Conservation (phyloP, 2,888 invertebrate species). For the Periphyllus acericola region DNA sequence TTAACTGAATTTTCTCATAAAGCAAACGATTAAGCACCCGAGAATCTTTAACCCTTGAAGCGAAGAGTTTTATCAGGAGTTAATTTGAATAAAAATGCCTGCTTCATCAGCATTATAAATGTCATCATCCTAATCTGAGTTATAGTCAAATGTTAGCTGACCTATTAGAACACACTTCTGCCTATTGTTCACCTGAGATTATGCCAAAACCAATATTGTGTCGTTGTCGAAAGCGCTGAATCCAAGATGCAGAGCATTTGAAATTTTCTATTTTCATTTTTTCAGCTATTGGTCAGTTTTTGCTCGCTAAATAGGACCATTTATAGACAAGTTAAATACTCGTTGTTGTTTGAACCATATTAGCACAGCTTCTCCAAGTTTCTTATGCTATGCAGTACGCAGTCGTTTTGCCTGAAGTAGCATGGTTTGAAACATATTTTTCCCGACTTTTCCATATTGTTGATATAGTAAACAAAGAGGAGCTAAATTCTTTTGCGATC, state of each 20-base stretch:
- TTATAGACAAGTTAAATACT: conserved; percentile 57
- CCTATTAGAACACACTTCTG: conserved; percentile 9
- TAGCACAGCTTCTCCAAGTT: conserved; percentile 9
- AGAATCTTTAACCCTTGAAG: conserved; percentile 36
- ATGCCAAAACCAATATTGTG: conserved; percentile 13
- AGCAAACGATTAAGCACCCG: not conserved
- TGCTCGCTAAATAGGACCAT: conserved; percentile 62
- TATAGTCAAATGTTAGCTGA: not conserved
- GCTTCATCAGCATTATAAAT: conserved; percentile 66
- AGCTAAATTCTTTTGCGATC: not conserved
- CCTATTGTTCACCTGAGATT: conserved; percentile 7
- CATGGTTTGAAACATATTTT: not conserved
- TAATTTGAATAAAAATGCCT: conserved; percentile 64
- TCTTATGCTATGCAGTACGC: conserved; percentile 31
- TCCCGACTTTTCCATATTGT: not conserved
- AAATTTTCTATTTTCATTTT: conserved; percentile 4
- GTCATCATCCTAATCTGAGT: conserved; percentile 60
- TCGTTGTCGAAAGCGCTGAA: conserved; percentile 12
- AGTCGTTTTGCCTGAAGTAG: conserved; percentile 32
- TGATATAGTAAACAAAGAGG: conserved; percentile 5
- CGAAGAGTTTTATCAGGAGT: conserved; percentile 32
- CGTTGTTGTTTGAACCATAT: conserved; percentile 49
- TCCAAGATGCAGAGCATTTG: conserved; percentile 26
- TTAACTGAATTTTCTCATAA: not conserved
- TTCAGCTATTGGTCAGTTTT: conserved; percentile 14